Percentiles rank a stretch among this genome's conserved stretches.
Evolutionary conservation across 2,113 vertebrate genomes (phyloP).

Genomic region (Rhadina sibilatrix): DNA sequence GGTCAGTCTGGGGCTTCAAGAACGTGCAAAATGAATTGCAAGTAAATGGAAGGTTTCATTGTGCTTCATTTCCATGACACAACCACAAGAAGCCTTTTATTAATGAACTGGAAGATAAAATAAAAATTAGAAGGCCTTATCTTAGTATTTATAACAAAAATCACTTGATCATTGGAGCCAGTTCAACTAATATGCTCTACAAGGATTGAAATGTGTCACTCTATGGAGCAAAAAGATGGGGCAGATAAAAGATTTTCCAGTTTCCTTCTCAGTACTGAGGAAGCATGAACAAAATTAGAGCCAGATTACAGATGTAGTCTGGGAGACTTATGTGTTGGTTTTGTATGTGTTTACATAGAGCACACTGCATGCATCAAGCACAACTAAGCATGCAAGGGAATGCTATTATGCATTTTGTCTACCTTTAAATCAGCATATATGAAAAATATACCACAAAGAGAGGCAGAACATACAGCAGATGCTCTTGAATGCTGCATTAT

Average conservation of each 20-base stretch:
- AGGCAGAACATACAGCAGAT: background rate
- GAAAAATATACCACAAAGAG: background rate
- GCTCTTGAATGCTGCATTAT: background rate
- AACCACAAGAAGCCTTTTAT: background rate
- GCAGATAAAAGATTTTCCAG: conserved; percentile 49
- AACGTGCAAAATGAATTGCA: background rate
- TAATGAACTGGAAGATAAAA: background rate
- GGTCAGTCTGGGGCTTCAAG: conserved; percentile 26
- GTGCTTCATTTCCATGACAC: conserved; percentile 23
- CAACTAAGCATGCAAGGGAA: background rate
- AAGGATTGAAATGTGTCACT: background rate
- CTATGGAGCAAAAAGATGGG: conserved; percentile 54
- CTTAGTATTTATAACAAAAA: conserved; percentile 14
- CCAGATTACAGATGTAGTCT: background rate
- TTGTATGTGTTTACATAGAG: background rate
- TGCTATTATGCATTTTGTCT: background rate
- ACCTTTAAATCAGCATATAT: background rate
- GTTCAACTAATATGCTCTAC: conserved; percentile 25
- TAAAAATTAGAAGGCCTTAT: conserved; percentile 32
- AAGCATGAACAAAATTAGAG: background rate
- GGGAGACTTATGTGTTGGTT: background rate
- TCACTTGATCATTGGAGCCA: background rate
- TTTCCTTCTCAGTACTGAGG: conserved; percentile 32
- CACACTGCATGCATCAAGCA: background rate
- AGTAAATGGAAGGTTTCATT: conserved; percentile 42